Conservation (phyloP, 2,888 invertebrate species). For the Eucriotettix oculatus region DNA sequence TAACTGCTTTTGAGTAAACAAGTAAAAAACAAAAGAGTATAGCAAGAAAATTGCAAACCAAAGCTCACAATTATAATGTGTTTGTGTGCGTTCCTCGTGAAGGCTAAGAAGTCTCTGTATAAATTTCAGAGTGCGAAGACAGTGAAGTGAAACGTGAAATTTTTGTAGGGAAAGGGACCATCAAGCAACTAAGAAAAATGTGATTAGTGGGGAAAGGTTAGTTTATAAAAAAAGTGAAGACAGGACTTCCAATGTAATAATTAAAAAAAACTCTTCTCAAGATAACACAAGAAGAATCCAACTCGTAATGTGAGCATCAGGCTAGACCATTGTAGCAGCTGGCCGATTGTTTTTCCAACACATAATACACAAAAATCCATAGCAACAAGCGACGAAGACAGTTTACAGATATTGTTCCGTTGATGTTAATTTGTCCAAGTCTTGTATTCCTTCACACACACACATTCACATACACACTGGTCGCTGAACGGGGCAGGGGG, state of each 20-base stretch:
- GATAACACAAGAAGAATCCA: background rate
- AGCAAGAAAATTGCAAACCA: slow-evolving; percentile 4
- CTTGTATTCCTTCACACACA: background rate
- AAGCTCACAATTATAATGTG: slow-evolving; percentile 2
- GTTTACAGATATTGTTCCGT: slow-evolving; percentile 11
- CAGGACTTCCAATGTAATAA: slow-evolving; percentile 5
- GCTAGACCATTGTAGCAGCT: slow-evolving; percentile 6
- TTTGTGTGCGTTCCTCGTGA: background rate
- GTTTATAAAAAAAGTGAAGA: slow-evolving; percentile 7
- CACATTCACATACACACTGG: background rate
- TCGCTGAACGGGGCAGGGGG: background rate
- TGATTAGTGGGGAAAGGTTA: slow-evolving; percentile 5
- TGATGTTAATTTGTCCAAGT: background rate
- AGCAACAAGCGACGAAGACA: slow-evolving; percentile 11
- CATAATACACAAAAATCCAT: slow-evolving; percentile 2
- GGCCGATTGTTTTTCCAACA: slow-evolving; percentile 1
- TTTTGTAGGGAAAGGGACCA: slow-evolving; percentile 2
- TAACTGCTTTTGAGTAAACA: slow-evolving; percentile 13
- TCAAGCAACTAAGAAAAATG: slow-evolving; percentile 4
- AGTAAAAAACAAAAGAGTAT: slow-evolving; percentile 2
- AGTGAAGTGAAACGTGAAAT: background rate
- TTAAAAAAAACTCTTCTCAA: background rate
- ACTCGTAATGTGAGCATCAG: slow-evolving; percentile 2
- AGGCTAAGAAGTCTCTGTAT: background rate
- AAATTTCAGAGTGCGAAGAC: background rate